Base-by-base conservation (phyloP, 2,113 vertebrate genomes). In the Anarrhichthys ocellatus region DNA sequence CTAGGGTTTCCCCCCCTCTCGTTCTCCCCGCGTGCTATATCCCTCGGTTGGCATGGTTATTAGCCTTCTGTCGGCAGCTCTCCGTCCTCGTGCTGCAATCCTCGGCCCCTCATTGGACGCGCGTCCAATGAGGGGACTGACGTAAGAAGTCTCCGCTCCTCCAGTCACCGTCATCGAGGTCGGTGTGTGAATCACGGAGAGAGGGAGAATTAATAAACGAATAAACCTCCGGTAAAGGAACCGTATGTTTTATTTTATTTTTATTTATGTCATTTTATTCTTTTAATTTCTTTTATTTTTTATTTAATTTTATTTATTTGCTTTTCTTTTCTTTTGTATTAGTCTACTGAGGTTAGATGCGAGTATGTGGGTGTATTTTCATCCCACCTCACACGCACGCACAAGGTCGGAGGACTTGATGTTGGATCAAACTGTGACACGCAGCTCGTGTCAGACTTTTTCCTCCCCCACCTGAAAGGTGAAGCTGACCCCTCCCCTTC, bases 1-100 rank as follows among this genome's bases (percentile, higher is more conserved):
- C 9, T 38, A 27, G 46, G 81, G 73, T 46, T 73, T 64, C 64
- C 75, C 83, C 82, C 71, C 75, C 48, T 42, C 66, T 52, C 29
- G 4, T 5, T 71, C 44, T 48, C 50, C 73, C 80, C 77, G 85
- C 87, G 87, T 85, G 83, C 81, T 86, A 40, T 76, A 86, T 78
- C 80, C 91, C 91, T 87, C 76, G 76, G 88, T 91, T 93, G 88
- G 89, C 92, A 91, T 92, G 90, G 91, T 91, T 92, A 87, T 92
- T 78, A 83, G 87, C 84, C 87, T 87, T 89, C 90, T 86, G 87
- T 93, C 82, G 80, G 85, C 82, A 32, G 91, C 88, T 83, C 87
- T 83, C 83, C 81, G 88, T 92, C 84, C 89, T 89, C 82, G 79
- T 88, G 87, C 91, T 90, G 87, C 87, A 76, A 89, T 89, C 88